Evolutionary conservation across 1,140 invertebrate species (phyloP).

Genomic region (Pogonus chalceus): DNA sequence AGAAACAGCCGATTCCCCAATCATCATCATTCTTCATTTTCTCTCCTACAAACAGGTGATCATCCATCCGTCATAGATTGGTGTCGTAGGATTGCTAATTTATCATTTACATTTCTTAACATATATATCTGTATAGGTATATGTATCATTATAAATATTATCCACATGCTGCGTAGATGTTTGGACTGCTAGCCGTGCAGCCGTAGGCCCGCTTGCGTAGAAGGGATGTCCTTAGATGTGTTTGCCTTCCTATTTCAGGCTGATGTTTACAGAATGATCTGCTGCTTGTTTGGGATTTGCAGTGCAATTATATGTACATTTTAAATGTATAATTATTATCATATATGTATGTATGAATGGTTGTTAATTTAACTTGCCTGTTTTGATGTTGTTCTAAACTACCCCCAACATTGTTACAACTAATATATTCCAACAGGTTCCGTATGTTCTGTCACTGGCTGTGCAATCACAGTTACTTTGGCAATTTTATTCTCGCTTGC

Average conservation of each 20-base stretch:
- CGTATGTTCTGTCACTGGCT: slow-evolving; percentile 94
- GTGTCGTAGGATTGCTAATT: slow-evolving; percentile 19
- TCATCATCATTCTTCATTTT: slow-evolving; percentile 95
- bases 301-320: neutral
- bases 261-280: neutral
- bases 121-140: neutral
- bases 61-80: slow-evolving; percentile 25
- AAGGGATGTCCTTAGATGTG: neutral
- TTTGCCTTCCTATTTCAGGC: neutral
- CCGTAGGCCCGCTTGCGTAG: neutral
- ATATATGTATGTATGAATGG: neutral
- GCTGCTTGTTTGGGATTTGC: slow-evolving; percentile 1
- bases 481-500: slow-evolving; percentile 92
- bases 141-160: neutral
- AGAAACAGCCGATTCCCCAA: slow-evolving; percentile 89
- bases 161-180: slow-evolving; percentile 1
- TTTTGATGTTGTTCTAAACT: neutral
- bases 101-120: neutral
- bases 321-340: neutral
- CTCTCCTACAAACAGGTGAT: slow-evolving; percentile 84
- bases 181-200: neutral
- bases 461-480: slow-evolving; percentile 92
- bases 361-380: neutral
- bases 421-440: slow-evolving; percentile 54
- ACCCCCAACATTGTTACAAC: slow-evolving; percentile 16